Base-by-base conservation (phyloP, 2,797 vertebrate species). In the Clamator glandarius region DNA sequence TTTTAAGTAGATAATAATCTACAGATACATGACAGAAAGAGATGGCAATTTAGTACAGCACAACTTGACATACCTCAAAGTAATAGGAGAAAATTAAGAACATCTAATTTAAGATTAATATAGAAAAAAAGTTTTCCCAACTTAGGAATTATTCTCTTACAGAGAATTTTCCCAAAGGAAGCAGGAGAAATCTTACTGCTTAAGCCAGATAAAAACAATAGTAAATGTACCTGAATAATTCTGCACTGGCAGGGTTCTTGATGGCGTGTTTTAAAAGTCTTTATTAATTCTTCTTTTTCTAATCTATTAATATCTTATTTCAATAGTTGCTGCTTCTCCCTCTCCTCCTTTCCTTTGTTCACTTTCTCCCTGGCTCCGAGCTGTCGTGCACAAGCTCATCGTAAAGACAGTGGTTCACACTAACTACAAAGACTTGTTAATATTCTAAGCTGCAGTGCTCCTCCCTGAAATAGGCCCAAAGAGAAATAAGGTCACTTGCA, bases 241-340 rank as follows among this genome's bases (percentile, higher is more conserved):
- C 83, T 75, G 77, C 44, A 62, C 95, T 95, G 90, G 83, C 84
- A 94, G 31, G 57, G 80, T 11, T 91, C 94, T 93, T 95, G 92
- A 96, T 84, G 61, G 85, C 83, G 74, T 90, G 80, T 93, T 95
- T 91, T 82, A 84, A 74, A 87, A 93, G 89, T 93, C 94, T 86
- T 93, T 82, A 91, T 91, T 87, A 93, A 94, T 93, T 93, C 93
- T 95, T 46, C 50, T 91, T 93, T 80, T 88, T 57, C 87, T 80
- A 90, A 48, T 77, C 95, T 97, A 96, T 96, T 92, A 96, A 96
- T 96, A 95, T 76, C 93, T 77, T 95, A 84, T 74, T 96, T 94
- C 85, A 95, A 92, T 51, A 93, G 74, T 91, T 4, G 0, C 76
- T 96, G 89, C 81, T 87, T 96, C 86, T 94, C 42, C 54, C 63